phyloP scores from a whole-genome alignment of 2,797 vertebrate genomes.

The Notolepis coatsorum region DNA sequence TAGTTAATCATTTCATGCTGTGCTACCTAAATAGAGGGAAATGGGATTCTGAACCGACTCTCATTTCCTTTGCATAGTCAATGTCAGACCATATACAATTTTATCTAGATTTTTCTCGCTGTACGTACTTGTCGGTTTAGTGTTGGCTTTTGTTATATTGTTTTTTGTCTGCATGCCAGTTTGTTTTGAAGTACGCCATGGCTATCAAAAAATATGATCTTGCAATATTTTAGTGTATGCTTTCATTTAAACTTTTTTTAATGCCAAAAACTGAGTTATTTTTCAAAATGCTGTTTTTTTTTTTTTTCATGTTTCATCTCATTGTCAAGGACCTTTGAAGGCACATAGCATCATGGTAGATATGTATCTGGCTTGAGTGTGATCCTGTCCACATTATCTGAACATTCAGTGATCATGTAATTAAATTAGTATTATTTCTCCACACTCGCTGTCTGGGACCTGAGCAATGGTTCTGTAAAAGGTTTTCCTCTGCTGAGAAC shows the following conservation, averaged over 20 bases:
- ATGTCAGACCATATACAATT: constrained; percentile 11
- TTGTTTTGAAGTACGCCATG: constrained; percentile 30
- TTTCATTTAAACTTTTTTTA: constrained; percentile 12
- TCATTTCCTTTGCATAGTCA: background rate
- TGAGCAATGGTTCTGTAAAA: constrained; percentile 41
- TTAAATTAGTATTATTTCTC: constrained; percentile 40
- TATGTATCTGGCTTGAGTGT: constrained; percentile 48
- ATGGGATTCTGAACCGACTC: background rate
- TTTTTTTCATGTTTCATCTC: constrained; percentile 56
- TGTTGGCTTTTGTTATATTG: constrained; percentile 1
- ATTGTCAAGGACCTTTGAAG: constrained; percentile 40
- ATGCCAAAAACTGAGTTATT: constrained; percentile 56
- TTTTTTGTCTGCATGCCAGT: constrained; percentile 47
- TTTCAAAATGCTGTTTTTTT: constrained; percentile 29
- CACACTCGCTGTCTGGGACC: constrained; percentile 39
- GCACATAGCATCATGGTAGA: constrained; percentile 16
- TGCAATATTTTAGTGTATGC: constrained; percentile 31
- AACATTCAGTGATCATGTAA: constrained; percentile 54
- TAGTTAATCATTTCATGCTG: constrained; percentile 4
- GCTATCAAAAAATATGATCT: constrained; percentile 7
- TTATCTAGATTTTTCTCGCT: constrained; percentile 23
- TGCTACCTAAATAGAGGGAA: constrained; percentile 20
- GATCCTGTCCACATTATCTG: constrained; percentile 32
- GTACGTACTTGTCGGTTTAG: background rate
- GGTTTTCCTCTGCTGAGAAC: constrained; percentile 64